Evolutionary conservation across 2,888 invertebrate species (phyloP), one percentile per base, ranked within the genome.

Genomic region (Calameuta pallipes): DNA sequence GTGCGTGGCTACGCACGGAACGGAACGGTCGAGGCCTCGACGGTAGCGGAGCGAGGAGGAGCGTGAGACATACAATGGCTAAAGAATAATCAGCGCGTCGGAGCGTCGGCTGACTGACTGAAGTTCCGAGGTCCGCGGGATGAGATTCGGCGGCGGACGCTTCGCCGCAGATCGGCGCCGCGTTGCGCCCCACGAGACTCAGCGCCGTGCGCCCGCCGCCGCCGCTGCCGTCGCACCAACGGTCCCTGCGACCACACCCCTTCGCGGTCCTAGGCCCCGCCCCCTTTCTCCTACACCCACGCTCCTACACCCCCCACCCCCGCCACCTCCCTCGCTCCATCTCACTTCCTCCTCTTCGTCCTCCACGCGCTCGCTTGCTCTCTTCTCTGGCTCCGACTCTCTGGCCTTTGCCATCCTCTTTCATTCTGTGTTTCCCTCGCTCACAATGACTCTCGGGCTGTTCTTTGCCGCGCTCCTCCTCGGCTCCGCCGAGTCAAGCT

Each of bases 21-120:
- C 76, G 80, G 78, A 79, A 80, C 80, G 78, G 33, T 23, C n/a
- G 76, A n/a, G 74, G 74, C 78, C 76, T 37, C 75, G n/a, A 31
- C 78, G 73, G 70, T 77, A 77, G 71, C 77, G 77, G 56, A 78
- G 80, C 75, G 76, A 68, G 75, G 76, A 69, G 78, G 71, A 71
- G 34, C 81, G 83, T 83, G 82, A 83, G 82, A 83, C 85, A 82
- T 81, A 89, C 90, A 90, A 90, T 90, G 85, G 23, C 56, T 56
- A 56, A 56, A 87, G 85, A 89, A 90, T 89, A 90, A 90, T 90
- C 89, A 89, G 88, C 88, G 88, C 87, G 89, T 86, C 86, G 88
- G 85, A 89, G 88, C 89, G 88, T 89, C 88, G 89, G 86, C 89
- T 87, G 87, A 87, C 89, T 88, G 89, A 88, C 89, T 89, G 90